These are phyloP conservation scores for Catostylus mosaicus DNA, from an alignment of 30 jellyfish, hydroid and myxozoan species.

Conservation along the genomic window DNA sequence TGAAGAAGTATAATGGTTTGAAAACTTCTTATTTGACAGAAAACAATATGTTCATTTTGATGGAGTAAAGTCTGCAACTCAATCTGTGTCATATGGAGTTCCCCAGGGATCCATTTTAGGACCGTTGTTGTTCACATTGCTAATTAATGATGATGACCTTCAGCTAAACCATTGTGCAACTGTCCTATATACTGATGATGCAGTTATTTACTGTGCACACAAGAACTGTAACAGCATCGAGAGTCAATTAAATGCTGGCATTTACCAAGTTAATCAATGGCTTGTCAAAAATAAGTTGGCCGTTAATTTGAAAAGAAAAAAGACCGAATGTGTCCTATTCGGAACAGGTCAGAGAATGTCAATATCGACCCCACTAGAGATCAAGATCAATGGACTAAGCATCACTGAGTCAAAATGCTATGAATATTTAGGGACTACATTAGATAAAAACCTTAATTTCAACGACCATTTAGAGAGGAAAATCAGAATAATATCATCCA, in stretches of 20 bases:
- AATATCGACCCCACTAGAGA: conserved; percentile 25
- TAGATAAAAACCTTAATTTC: too few species aligned
- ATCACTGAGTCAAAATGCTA: conserved; percentile 47
- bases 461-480: conserved; percentile 38
- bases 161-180: conserved; percentile 39
- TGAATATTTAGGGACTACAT: conserved; percentile 41
- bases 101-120: conserved; percentile 63
- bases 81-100: conserved; percentile 23
- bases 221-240: conserved; percentile 33
- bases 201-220: conserved; percentile 55
- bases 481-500: conserved; percentile 13
- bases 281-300: conserved; percentile 16
- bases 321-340: conserved; percentile 56
- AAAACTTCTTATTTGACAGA: conserved; percentile 30
- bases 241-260: conserved; percentile 42
- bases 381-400: conserved; percentile 33
- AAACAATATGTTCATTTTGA: conserved; percentile 25
- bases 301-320: conserved; percentile 32
- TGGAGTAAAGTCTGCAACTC: too few species aligned
- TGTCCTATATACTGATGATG: conserved; percentile 44
- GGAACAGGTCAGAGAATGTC: conserved; percentile 44
- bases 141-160: conserved; percentile 33
- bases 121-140: conserved; percentile 12
- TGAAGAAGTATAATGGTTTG: conserved; percentile 32
- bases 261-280: conserved; percentile 44